Evolutionary conservation across 2,113 vertebrate genomes (phyloP), one percentile per base, ranked within the genome.

Genomic region (Holacanthus passer): DNA sequence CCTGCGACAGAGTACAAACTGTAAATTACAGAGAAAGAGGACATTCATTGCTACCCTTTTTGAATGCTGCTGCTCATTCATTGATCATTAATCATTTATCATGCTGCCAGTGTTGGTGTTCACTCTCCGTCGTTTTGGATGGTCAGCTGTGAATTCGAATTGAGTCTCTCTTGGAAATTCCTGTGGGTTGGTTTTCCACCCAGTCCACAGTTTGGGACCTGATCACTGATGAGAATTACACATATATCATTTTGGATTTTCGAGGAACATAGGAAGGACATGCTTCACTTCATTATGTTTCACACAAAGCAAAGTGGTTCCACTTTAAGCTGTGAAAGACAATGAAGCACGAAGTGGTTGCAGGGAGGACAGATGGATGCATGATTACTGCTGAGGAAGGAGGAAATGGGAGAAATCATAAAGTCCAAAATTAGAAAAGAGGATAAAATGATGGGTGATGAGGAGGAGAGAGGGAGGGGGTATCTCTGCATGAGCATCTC

Each of bases 361-460:
- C 62, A 72, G 35, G 69, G 66, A 83, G 82, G 87, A 88, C 90
- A 92, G 91, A 93, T 93, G 92, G 89, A 78, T 71, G 66, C 71
- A 75, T 86, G 82, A 92, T 93, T 90, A 75, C 88, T 78, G 73
- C 73, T 52, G 70, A 82, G 52, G 82, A 87, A 77, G 52, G 73
- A 85, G 85, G 81, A 90, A 70, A 87, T 79, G 77, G 53, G 67
- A 86, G 85, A 85, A 91, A 82, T 84, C 86, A 70, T 75, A 68
- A 88, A 85, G 47, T 86, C 84, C 76, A 79, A 78, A 88, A 89
- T 91, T 92, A 91, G 90, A 91, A 81, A 66, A 84, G 73, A 47
- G 65, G 86, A 89, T 91, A 76, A 89, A 92, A 76, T 66, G 2
- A 69, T 77, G 67, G 41, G 48, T 39, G 39, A 73, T n/a, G 60